phyloP scores from a whole-genome alignment of 2,113 vertebrate genomes.

The Corapipo altera region DNA sequence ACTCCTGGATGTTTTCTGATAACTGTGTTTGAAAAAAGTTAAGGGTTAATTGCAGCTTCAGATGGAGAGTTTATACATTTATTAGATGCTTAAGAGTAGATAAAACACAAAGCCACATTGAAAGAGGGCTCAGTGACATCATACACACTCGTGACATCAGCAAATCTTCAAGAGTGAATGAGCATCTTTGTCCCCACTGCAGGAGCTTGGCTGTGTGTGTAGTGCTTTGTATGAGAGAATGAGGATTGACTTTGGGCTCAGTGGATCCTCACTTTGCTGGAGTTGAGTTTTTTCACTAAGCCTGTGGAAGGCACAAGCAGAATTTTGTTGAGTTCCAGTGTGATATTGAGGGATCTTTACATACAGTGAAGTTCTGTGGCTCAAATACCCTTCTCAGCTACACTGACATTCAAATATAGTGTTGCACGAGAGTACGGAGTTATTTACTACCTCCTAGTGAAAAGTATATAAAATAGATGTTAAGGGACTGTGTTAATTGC shows the following conservation, averaged over 20 bases:
- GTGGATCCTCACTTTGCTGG: background rate
- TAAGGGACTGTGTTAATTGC: background rate
- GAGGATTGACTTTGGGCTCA: background rate
- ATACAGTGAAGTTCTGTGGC: background rate
- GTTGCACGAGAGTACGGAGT: background rate
- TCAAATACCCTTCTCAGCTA: background rate
- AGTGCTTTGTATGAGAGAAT: conserved; percentile 4
- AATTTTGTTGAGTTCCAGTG: background rate
- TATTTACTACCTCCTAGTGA: background rate
- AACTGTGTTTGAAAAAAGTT: background rate
- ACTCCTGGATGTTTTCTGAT: background rate
- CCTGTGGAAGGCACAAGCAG: background rate
- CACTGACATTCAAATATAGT: background rate
- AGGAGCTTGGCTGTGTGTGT: background rate
- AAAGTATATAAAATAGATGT: background rate
- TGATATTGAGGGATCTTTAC: background rate
- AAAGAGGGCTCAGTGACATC: conserved; percentile 43
- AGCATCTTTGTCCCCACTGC: conserved; percentile 64
- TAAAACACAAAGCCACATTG: conserved; percentile 68
- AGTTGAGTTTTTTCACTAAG: background rate
- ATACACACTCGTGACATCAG: conserved; percentile 54
- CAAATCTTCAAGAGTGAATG: conserved; percentile 62
- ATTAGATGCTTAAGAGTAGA: background rate
- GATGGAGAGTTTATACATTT: background rate
- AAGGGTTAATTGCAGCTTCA: conserved; percentile 45